Percentiles rank a stretch among this genome's conserved stretches.
These are phyloP conservation scores for Zygothrica quintamaculata DNA, from an alignment of 2,888 invertebrate species.

Conservation along the genomic window DNA sequence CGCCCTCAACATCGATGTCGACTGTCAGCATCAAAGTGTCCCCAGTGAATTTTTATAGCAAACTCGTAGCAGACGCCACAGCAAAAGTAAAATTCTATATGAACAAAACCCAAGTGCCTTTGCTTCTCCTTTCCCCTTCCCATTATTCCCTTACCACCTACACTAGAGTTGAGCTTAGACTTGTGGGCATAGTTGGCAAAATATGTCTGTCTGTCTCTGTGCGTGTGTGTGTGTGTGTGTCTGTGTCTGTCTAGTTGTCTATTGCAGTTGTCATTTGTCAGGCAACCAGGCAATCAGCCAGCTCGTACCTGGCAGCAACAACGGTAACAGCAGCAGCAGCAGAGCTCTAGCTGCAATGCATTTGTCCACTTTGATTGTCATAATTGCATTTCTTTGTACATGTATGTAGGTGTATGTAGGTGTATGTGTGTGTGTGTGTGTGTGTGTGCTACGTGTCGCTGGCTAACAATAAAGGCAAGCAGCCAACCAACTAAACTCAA, in stretches of 20 bases:
- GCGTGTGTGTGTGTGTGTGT: not conserved
- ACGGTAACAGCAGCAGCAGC: not conserved
- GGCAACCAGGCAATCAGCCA: conserved; percentile 42
- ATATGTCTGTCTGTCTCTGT: not conserved
- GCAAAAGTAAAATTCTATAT: conserved; percentile 30
- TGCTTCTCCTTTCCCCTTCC: too few relatives aligned
- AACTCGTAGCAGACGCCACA: conserved; percentile 39
- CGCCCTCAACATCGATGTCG: conserved; percentile 45
- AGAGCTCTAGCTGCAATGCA: conserved; percentile 39
- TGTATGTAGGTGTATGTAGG: not conserved
- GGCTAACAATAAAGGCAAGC: conserved; percentile 25
- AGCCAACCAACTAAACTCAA: conserved; percentile 1
- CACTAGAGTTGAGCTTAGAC: too few relatives aligned
- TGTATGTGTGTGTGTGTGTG: conserved; percentile 13
- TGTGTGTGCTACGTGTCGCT: conserved; percentile 25
- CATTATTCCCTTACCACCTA: too few relatives aligned
- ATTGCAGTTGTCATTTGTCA: conserved; percentile 67
- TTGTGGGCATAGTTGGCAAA: too few relatives aligned
- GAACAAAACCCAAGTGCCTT: not conserved
- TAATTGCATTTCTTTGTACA: conserved; percentile 69
- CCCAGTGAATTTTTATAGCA: conserved; percentile 46
- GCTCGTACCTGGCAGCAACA: conserved; percentile 31
- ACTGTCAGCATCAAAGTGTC: conserved; percentile 60
- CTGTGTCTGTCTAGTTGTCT: conserved; percentile 33
- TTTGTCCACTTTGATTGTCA: conserved; percentile 76